Conservation (phyloP, 30 jellyfish, hydroid and myxozoan species). For the Chironex yamaguchii region DNA sequence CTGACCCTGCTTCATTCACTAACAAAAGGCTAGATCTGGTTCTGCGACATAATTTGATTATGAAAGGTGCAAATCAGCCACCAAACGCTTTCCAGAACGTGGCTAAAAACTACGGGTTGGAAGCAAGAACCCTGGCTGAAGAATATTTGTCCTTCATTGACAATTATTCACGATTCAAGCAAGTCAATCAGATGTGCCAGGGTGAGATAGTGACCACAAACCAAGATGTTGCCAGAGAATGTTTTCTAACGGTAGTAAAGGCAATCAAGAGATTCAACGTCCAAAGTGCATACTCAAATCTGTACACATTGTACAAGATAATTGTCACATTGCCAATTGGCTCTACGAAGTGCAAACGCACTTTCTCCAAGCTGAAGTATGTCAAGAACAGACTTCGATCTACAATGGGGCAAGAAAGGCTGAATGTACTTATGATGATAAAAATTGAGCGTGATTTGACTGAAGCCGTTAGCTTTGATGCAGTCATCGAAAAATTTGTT, state of each 20-base stretch:
- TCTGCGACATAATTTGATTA: neutral
- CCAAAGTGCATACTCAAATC: conserved; percentile 51
- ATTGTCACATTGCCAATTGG: conserved; percentile 22
- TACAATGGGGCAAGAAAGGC: conserved; percentile 51
- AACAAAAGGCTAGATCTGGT: no score
- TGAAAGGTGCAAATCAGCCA: conserved; percentile 36
- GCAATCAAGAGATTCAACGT: conserved; percentile 9
- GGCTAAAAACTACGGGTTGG: conserved; percentile 44
- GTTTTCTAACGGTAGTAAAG: conserved; percentile 22
- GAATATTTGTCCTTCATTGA: conserved; percentile 36
- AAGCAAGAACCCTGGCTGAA: no score
- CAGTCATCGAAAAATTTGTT: conserved; percentile 45
- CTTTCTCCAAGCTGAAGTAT: conserved; percentile 38
- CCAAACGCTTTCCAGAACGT: neutral
- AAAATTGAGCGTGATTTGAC: conserved; percentile 29
- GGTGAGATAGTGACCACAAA: no score
- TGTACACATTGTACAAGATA: conserved; percentile 29
- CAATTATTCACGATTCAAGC: conserved; percentile 18
- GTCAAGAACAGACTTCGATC: conserved; percentile 21
- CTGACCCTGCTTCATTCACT: conserved; percentile 11
- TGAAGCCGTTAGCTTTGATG: conserved; percentile 2
- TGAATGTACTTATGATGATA: conserved; percentile 34
- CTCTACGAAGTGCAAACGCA: conserved; percentile 30
- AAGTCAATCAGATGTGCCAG: neutral
- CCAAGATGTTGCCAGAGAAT: conserved; percentile 8